phyloP scores from a whole-genome alignment of 2,113 vertebrate genomes.

The Notothenia coriiceps region DNA sequence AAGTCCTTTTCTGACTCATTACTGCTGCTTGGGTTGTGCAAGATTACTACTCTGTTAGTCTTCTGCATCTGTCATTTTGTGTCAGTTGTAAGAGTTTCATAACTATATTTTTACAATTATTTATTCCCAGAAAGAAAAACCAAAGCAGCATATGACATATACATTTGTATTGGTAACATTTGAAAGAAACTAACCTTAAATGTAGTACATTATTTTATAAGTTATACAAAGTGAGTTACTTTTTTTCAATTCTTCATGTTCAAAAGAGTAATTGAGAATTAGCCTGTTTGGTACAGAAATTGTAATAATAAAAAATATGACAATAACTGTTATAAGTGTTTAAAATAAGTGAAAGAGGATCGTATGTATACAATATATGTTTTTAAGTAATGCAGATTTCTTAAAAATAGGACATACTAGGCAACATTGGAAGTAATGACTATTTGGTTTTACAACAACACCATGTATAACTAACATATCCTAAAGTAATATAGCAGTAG shows the following conservation, averaged over 20 bases:
- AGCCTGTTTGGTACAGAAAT: no score
- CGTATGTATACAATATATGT: no score
- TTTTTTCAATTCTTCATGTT: no score
- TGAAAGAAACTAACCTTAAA: not conserved
- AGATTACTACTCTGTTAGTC: not conserved
- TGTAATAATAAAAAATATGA: no score
- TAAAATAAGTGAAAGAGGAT: no score
- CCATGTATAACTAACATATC: not conserved
- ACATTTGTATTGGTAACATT: not conserved
- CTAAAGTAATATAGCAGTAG: no score
- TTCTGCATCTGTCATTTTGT: not conserved
- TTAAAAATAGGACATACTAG: no score
- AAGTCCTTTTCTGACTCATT: conserved; percentile 39
- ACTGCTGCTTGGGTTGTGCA: conserved; percentile 2
- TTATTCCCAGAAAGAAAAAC: not conserved
- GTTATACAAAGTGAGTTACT: not conserved
- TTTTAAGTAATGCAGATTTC: no score
- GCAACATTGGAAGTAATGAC: not conserved
- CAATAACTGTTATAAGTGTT: no score
- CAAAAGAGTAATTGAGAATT: no score
- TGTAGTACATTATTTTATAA: not conserved
- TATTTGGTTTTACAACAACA: not conserved
- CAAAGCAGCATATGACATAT: not conserved
- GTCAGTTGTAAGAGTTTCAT: not conserved
- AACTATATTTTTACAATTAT: not conserved